phyloP scores from a whole-genome alignment of 2,888 invertebrate species.

The Sminthurinus aureus region DNA sequence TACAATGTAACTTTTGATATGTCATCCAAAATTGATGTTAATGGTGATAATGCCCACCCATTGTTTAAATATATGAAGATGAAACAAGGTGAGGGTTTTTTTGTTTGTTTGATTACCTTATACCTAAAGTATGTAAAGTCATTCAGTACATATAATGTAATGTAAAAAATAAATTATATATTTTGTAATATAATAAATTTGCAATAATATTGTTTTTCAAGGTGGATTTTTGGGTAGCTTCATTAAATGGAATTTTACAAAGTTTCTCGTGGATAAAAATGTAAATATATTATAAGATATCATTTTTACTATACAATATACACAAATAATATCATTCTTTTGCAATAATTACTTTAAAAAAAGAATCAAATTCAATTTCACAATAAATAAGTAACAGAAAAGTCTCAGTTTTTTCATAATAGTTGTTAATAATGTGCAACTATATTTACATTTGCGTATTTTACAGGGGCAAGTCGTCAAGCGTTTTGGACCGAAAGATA shows the following conservation, averaged over 20 bases:
- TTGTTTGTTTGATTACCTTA: no score
- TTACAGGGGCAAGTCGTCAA: conserved; percentile 75
- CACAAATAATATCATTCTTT: neutral
- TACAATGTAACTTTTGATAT: conserved; percentile 68
- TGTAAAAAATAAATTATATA: no score
- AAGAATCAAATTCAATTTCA: neutral
- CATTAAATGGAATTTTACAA: conserved; percentile 81
- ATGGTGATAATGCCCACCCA: conserved; percentile 74
- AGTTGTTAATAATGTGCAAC: conserved; percentile 71
- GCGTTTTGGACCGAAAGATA: conserved; percentile 71
- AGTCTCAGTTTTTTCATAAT: conserved; percentile 49
- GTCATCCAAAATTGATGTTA: conserved; percentile 73
- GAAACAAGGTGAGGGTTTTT: conserved; percentile 52
- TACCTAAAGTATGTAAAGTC: no score
- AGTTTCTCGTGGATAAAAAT: conserved; percentile 79
- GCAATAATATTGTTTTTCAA: no score
- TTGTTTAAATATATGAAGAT: conserved; percentile 65
- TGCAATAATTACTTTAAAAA: neutral
- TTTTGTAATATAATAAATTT: no score
- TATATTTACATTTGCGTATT: conserved; percentile 66
- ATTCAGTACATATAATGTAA: no score
- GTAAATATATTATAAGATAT: conserved; percentile 61
- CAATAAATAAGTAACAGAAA: neutral
- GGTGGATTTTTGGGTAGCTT: conserved; percentile 52
- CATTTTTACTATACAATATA: neutral